phyloP scores from a whole-genome alignment of 1,140 invertebrate genomes.

The Odontomachus brunneus region DNA sequence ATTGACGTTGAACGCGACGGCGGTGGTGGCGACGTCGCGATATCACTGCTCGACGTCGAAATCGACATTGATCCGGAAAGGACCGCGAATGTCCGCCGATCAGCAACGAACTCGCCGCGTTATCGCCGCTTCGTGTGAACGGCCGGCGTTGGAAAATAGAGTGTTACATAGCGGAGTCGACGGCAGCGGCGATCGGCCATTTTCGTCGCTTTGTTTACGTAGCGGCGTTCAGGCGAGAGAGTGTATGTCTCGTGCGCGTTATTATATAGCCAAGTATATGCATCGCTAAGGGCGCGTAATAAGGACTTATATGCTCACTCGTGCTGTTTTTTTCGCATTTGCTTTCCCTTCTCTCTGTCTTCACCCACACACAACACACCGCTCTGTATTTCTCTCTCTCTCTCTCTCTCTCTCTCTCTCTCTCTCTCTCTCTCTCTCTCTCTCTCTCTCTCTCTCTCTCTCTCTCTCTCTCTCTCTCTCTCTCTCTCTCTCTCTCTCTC shows the following conservation, averaged over 20 bases:
- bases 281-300: constrained; percentile 32
- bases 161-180: not conserved
- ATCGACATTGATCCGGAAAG: not conserved
- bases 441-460: not conserved
- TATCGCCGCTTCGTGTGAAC: not conserved
- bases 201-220: constrained; percentile 79
- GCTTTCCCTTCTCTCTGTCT: too few species aligned
- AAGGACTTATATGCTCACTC: too few species aligned
- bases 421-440: not conserved
- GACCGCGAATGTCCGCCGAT: not conserved
- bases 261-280: not conserved
- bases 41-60: not conserved
- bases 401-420: not conserved
- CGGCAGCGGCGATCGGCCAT: constrained; percentile 70
- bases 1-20: constrained; percentile 31
- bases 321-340: too few species aligned
- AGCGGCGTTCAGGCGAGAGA: constrained; percentile 39
- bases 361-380: not conserved
- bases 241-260: constrained; percentile 34
- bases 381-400: not conserved
- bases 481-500: not conserved
- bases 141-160: not conserved
- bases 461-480: not conserved
- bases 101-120: too few species aligned
- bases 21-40: not conserved